A percentile compares a stretch with the other conserved stretches of the same genome.
Evolutionary conservation across 2,797 vertebrate species (phyloP).

Genomic region (Arrhamphus sclerolepis): DNA sequence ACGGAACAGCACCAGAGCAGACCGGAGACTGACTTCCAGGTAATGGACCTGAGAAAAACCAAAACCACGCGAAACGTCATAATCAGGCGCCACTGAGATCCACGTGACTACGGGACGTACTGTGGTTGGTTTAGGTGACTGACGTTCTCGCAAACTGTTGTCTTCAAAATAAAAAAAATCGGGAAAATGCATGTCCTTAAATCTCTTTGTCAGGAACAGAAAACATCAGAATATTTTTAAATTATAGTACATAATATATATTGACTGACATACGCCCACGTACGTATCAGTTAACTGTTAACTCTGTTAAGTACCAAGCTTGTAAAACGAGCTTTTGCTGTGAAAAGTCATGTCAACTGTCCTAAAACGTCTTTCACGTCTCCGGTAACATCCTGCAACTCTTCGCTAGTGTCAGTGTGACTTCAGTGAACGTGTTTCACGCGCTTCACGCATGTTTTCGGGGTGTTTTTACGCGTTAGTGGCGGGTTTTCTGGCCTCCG

Average conservation of each 20-base stretch:
- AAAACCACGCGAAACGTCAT: conserved; percentile 56
- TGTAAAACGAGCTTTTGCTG: neutral
- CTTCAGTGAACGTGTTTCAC: neutral
- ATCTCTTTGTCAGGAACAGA: too few relatives aligned
- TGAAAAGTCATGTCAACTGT: too few relatives aligned
- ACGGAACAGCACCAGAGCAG: too few relatives aligned
- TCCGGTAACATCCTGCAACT: too few relatives aligned
- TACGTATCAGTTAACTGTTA: too few relatives aligned
- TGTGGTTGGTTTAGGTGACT: conserved; percentile 25
- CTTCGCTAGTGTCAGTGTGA: too few relatives aligned
- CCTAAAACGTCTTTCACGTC: too few relatives aligned
- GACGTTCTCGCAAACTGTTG: too few relatives aligned
- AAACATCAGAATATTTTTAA: neutral
- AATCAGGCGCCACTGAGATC: conserved; percentile 7
- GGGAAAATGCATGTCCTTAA: too few relatives aligned
- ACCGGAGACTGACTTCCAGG: too few relatives aligned
- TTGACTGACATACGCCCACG: too few relatives aligned
- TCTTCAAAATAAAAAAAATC: conserved; percentile 21
- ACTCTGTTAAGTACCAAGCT: neutral
- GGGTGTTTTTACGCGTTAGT: conserved; percentile 69
- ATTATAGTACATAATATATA: too few relatives aligned
- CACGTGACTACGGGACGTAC: conserved; percentile 14
- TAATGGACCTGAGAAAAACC: neutral
- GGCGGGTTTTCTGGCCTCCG: conserved; percentile 83
- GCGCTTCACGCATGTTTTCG: conserved; percentile 44